These are phyloP conservation scores for Eublepharis macularius DNA, from an alignment of 2,113 vertebrate genomes.

Conservation along the genomic window DNA sequence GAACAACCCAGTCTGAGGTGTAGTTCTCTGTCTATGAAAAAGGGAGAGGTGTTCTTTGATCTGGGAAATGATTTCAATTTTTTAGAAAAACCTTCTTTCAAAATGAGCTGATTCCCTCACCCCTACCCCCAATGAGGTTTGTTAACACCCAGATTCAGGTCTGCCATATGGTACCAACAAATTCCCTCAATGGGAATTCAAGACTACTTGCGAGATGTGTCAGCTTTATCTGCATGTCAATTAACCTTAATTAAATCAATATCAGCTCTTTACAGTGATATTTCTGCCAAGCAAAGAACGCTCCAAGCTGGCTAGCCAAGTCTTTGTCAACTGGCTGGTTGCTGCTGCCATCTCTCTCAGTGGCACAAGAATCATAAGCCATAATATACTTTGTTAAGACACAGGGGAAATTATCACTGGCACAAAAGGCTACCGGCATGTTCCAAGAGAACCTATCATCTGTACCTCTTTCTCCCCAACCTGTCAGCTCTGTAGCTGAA, in stretches of 20 bases:
- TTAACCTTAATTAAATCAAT: constrained; percentile 72
- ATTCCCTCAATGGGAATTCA: constrained; percentile 27
- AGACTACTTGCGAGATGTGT: constrained; percentile 30
- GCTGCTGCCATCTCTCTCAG: constrained; percentile 60
- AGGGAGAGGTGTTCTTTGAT: background rate
- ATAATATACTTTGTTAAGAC: constrained; percentile 56
- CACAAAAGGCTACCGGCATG: constrained; percentile 27
- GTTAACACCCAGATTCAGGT: constrained; percentile 19
- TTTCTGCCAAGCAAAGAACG: constrained; percentile 60
- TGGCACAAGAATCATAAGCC: constrained; percentile 46
- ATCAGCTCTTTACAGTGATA: constrained; percentile 52
- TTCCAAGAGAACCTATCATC: constrained; percentile 24
- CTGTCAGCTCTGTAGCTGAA: constrained; percentile 7
- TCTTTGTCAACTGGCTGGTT: constrained; percentile 58
- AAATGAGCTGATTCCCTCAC: background rate
- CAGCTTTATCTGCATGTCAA: constrained; percentile 60
- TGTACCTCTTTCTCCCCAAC: constrained; percentile 30
- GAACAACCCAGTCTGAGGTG: background rate
- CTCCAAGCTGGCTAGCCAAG: constrained; percentile 46
- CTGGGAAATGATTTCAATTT: constrained; percentile 25
- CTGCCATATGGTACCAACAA: constrained; percentile 30
- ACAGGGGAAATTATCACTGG: constrained; percentile 47
- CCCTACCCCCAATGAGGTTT: background rate
- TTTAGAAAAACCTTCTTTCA: background rate
- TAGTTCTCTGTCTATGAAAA: background rate